Evolutionary conservation across 1,140 invertebrate species (phyloP).

Genomic region (Drosophila pseudoananassae): DNA sequence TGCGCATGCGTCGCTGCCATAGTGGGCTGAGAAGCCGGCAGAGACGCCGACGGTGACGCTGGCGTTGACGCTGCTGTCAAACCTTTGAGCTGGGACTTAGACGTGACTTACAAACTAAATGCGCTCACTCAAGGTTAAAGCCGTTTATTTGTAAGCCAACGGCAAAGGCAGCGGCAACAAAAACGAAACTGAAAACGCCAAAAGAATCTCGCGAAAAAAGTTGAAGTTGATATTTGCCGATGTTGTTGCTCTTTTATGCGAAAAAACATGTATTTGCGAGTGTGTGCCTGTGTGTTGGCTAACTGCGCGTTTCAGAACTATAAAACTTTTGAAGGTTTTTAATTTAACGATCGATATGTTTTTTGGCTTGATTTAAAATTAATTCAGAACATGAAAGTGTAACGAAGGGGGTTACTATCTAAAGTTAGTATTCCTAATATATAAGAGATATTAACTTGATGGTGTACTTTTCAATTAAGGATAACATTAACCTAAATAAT

Average conservation of each 20-base stretch:
- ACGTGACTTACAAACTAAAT: conserved; percentile 84
- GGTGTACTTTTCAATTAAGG: not conserved
- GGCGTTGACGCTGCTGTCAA: conserved; percentile 43
- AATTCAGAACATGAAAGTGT: not conserved
- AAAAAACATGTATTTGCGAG: conserved; percentile 9
- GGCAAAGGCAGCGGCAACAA: conserved; percentile 44
- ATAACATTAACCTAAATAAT: not conserved
- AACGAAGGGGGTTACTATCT: not conserved
- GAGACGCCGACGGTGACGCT: conserved; percentile 13
- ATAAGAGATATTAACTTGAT: too few species aligned
- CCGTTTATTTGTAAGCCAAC: conserved; percentile 79
- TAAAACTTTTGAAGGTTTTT: conserved; percentile 15
- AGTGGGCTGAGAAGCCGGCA: conserved; percentile 7
- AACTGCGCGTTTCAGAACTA: conserved; percentile 35
- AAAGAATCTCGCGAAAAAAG: conserved; percentile 71
- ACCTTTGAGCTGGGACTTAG: conserved; percentile 72
- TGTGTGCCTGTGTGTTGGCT: conserved; percentile 5
- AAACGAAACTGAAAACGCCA: conserved; percentile 75
- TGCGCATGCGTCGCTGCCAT: conserved; percentile 34
- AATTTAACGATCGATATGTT: conserved; percentile 7
- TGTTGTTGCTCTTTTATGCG: conserved; percentile 33
- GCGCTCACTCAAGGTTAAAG: conserved; percentile 80
- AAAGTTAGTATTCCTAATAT: not conserved
- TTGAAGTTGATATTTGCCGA: conserved; percentile 56
- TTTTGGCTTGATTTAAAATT: not conserved